Evolutionary conservation across 2,113 vertebrate genomes (phyloP).

Genomic region (Alligator mississippiensis): DNA sequence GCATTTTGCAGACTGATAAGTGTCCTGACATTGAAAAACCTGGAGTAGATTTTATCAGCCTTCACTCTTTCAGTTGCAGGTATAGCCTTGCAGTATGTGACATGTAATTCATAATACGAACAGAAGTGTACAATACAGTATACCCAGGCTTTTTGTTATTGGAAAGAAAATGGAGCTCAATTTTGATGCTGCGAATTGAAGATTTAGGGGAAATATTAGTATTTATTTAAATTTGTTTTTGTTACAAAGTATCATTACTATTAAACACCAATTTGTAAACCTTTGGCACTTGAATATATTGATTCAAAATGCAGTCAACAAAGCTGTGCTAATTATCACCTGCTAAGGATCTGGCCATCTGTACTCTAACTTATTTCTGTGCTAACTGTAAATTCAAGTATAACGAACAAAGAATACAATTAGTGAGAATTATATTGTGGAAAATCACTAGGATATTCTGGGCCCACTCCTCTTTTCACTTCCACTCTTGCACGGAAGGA

Average conservation of each 20-base stretch:
- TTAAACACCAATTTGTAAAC: no score
- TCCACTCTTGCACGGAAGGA: neutral
- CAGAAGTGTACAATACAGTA: neutral
- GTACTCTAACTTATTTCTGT: neutral
- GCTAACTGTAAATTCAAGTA: neutral
- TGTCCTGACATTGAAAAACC: slow-evolving; percentile 47
- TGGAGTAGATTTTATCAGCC: slow-evolving; percentile 50
- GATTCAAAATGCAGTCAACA: neutral
- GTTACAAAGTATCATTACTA: neutral
- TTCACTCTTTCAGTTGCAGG: slow-evolving; percentile 36
- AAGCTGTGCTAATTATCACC: neutral
- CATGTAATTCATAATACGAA: slow-evolving; percentile 46
- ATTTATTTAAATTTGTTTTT: slow-evolving; percentile 34
- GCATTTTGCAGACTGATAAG: slow-evolving; percentile 51
- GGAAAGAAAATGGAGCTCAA: neutral
- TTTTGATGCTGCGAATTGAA: slow-evolving; percentile 19
- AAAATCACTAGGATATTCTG: neutral
- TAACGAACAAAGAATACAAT: neutral
- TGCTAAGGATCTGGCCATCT: neutral
- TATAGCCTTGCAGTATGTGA: slow-evolving; percentile 57
- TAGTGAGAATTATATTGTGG: neutral
- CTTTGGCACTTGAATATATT: neutral
- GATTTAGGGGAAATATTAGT: neutral
- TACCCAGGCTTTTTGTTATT: neutral
- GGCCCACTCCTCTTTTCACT: neutral